Evolutionary conservation across 2,888 invertebrate genomes (phyloP), one percentile per base, ranked within the genome.

Genomic region (Odontocolon sp.): DNA sequence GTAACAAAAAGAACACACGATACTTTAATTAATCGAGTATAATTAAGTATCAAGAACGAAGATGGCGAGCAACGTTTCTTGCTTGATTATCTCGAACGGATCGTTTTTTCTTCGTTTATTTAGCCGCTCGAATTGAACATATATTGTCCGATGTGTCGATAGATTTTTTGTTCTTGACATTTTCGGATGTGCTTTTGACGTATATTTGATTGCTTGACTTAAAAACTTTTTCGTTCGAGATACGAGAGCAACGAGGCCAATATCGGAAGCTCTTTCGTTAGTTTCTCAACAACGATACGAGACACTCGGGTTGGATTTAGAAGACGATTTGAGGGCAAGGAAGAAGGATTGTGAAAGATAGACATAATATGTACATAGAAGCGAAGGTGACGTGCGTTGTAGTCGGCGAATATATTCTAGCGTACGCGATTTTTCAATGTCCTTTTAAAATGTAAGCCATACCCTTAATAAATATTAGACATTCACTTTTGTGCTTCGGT

Each of bases 361-460:
- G 11, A 31, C n/a, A 63, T 50, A 61, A 78, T 52, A 54, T 77
- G 72, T 78, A 81, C 69, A 78, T 77, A 72, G 74, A 63, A 82
- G 73, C 63, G 76, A 75, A 77, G 78, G 74, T 78, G 80, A 84
- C 80, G 80, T 80, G 80, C 80, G 81, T 73, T 82, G 82, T 89
- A 89, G 87, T 87, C 85, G 83, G 81, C 87, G 87, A 86, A 84
- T 75, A 88, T 83, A 66, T 71, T 85, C 84, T 88, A 88, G 86
- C 84, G 82, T 88, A 89, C 85, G 86, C 86, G 84, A 89, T 89
- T 89, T 89, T 89, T 89, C 88, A 89, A 89, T 89, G 88, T 89
- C 89, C 89, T 89, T 88, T 86, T 86, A 86, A 88, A 85, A 81
- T 88, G 86, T 89, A 89, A 86, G 86, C 84, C 63, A 83, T 87